phyloP scores from a whole-genome alignment of 2,888 invertebrate species.

The Mesochorus sp. region DNA sequence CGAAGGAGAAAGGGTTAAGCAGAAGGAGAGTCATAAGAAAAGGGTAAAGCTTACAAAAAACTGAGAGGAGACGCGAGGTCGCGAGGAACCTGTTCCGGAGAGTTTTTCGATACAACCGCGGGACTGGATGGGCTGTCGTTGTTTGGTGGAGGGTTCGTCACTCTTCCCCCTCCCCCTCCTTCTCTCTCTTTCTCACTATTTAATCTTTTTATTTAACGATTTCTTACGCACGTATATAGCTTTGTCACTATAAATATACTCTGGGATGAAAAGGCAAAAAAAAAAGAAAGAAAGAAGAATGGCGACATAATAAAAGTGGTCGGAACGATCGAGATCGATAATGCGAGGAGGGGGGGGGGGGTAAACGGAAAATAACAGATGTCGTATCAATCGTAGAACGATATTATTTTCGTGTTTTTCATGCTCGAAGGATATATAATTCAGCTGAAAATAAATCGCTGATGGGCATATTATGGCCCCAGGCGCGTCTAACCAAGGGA shows the following conservation, averaged over 20 bases:
- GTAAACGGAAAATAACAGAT: no score
- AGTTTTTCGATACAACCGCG: slow-evolving; percentile 39
- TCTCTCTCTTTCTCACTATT: no score
- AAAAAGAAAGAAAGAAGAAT: not conserved
- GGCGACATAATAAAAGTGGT: not conserved
- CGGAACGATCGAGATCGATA: no score
- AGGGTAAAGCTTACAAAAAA: slow-evolving; percentile 40
- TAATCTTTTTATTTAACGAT: not conserved
- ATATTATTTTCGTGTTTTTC: no score
- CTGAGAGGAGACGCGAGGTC: slow-evolving; percentile 56
- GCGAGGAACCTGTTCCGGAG: slow-evolving; percentile 61
- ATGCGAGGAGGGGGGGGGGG: no score
- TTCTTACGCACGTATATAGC: not conserved
- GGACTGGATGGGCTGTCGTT: slow-evolving; percentile 10
- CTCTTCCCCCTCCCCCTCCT: not conserved
- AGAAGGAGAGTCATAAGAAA: slow-evolving; percentile 11
- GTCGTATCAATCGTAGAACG: no score
- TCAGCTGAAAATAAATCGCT: no score
- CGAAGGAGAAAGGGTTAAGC: not conserved
- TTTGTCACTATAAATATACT: not conserved
- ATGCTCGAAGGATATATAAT: no score
- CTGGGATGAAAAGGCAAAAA: not conserved
- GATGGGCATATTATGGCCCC: slow-evolving; percentile 3
- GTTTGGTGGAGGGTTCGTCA: slow-evolving; percentile 19
- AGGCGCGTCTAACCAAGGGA: slow-evolving; percentile 24